A percentile compares a stretch with the other conserved stretches of the same genome.
Evolutionary conservation across 2,113 vertebrate species (phyloP).

Genomic region (Brachyistius frenatus): DNA sequence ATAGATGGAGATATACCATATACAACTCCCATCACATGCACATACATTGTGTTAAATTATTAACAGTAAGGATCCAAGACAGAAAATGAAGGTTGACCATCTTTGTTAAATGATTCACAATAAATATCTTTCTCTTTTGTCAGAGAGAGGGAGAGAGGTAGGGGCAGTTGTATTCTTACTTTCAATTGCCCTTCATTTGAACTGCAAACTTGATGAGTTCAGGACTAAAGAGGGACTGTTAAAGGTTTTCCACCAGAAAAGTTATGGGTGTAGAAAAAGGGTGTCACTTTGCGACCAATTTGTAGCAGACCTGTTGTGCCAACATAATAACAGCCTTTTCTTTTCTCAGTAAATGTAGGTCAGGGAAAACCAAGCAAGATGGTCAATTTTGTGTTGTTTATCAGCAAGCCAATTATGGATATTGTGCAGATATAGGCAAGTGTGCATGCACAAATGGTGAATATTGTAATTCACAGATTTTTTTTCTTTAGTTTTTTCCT

Average conservation of each 20-base stretch:
- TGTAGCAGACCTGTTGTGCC: no score
- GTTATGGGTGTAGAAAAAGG: no score
- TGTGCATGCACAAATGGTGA: neutral
- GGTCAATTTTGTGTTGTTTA: no score
- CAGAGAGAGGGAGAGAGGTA: slow-evolving; percentile 14
- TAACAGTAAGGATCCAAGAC: slow-evolving; percentile 50
- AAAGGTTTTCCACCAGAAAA: neutral
- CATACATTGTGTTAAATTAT: slow-evolving; percentile 61
- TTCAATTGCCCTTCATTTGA: slow-evolving; percentile 36
- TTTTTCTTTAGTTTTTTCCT: neutral
- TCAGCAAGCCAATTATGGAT: no score
- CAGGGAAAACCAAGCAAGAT: no score
- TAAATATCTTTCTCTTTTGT: slow-evolving; percentile 66
- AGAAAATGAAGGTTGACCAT: slow-evolving; percentile 52
- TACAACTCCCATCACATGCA: neutral
- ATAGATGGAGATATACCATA: neutral
- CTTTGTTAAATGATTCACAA: slow-evolving; percentile 71
- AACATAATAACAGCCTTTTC: no score
- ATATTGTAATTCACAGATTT: neutral
- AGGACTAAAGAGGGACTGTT: slow-evolving; percentile 2
- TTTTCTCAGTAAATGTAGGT: no score
- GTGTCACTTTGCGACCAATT: no score
- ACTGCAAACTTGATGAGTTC: slow-evolving; percentile 39
- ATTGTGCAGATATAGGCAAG: no score
- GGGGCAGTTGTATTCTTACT: neutral